These are phyloP conservation scores for Gallinago nigripennis DNA, from an alignment of 2,797 vertebrate genomes.

Conservation along the genomic window DNA sequence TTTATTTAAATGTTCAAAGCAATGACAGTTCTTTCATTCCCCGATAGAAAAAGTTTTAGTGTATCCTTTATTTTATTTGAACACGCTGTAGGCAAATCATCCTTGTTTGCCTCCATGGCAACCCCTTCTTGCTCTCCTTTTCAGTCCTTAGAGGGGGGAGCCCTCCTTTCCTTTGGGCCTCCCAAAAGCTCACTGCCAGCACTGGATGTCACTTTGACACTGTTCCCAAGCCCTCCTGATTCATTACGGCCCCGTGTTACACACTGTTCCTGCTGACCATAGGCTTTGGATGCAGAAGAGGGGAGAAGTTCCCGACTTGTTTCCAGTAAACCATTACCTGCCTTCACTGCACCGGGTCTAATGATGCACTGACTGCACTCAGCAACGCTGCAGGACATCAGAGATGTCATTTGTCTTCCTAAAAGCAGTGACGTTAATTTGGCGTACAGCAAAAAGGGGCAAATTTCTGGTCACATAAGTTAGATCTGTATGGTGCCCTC, in stretches of 20 bases:
- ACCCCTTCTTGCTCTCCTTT: background rate
- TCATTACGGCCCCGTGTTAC: fast-evolving
- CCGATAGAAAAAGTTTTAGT: background rate
- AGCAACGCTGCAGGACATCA: background rate
- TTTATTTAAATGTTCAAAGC: background rate
- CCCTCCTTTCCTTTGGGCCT: background rate
- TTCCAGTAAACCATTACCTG: background rate
- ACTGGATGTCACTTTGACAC: background rate
- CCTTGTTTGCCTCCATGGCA: background rate
- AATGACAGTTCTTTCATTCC: background rate
- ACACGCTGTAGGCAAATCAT: background rate
- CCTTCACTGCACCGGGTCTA: fast-evolving
- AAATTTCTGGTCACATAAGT: background rate
- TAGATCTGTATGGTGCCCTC: background rate
- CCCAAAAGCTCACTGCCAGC: background rate
- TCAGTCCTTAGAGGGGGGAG: background rate
- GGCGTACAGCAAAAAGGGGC: background rate
- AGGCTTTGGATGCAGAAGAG: background rate
- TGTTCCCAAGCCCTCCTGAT: background rate
- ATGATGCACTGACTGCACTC: background rate
- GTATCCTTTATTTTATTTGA: background rate
- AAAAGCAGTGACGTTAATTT: background rate
- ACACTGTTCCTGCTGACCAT: background rate
- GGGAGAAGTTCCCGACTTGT: background rate
- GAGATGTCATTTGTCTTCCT: background rate